Evolutionary conservation across 2,888 invertebrate species (phyloP), one percentile per base, ranked within the genome.

Genomic region (Lasioglossum pauxillum): DNA sequence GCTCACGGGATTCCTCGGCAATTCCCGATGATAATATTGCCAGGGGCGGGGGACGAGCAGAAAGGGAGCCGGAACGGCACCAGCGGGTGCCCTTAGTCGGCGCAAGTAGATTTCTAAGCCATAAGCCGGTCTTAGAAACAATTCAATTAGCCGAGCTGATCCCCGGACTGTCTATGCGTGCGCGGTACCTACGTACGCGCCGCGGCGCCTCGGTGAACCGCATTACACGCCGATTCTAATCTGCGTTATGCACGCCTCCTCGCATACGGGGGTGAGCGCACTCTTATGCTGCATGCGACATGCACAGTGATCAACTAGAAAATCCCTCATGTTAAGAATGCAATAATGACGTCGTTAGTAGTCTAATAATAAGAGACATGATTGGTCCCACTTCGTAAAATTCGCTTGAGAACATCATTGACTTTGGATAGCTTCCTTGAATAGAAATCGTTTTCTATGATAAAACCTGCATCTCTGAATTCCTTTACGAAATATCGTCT

Each of bases 141-240:
- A 91, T 91, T 91, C 91, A 91, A 91, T 91, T 91, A 91, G 86
- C 83, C 82, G 85, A 83, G 85, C 85, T 82, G 87, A 89, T 85
- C 84, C 83, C 53, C 31, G 69, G 53, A 71, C 85, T 82, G 85
- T 85, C 87, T 90, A 86, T 87, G 89, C 87, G 71, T 82, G 78
- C 84, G 82, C 5, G 31, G 57, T 57, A 57, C 57, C 57, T 57
- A 19, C 31, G 31, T 64, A 64, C 64, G 64, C 64, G 64, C 64
- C 82, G 67, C 60, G 73, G 53, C 57, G 27, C 27, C n/a, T 38
- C 31, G 80, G 75, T n/a, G 75, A 78, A 80, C 83, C 88, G 79
- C 78, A 78, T 83, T 64, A 83, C 84, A 85, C 53, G 84, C 79
- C 84, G 90, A 90, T 88, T 83, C 87, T 86, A 90, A 90, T 91